Conservation (phyloP, 35 echinoderm and acorn worm genomes). For the Apostichopus japonicus region DNA sequence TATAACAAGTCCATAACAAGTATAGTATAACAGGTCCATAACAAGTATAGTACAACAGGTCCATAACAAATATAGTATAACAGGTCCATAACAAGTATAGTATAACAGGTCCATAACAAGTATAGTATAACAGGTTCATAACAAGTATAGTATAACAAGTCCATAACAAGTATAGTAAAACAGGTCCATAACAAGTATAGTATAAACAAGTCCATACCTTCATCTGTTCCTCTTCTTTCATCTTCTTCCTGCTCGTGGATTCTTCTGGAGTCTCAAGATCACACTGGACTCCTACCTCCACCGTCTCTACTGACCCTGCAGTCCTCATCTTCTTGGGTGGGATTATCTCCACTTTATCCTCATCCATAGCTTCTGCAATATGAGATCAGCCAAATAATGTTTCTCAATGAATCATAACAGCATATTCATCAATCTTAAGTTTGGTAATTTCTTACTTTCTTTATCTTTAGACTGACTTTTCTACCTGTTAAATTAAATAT, state of each 20-base stretch:
- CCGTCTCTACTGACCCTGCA: constrained; percentile 26
- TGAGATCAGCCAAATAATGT: neutral
- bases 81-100: too few species aligned
- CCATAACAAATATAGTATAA: neutral
- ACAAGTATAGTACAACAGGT: neutral
- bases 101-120: too few species aligned
- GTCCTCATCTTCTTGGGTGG: neutral
- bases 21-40: too few species aligned
- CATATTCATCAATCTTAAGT: too few species aligned
- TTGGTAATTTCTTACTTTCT: too few species aligned
- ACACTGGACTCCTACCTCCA: constrained; percentile 65
- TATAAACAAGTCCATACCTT: constrained; percentile 56
- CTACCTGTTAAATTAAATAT: too few species aligned
- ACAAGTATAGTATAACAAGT: too few species aligned
- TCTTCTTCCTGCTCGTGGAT: constrained; percentile 49
- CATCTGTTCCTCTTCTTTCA: constrained; percentile 72
- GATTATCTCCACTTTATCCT: constrained; percentile 55
- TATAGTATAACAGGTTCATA: too few species aligned
- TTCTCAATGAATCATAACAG: too few species aligned
- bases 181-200: neutral
- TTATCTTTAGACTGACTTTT: too few species aligned
- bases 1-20: neutral
- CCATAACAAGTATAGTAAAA: too few species aligned
- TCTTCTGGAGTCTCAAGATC: constrained; percentile 58
- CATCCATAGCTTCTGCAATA: neutral